Base-by-base conservation (phyloP, 2,888 invertebrate species). In the Drosophila pseudotakahashii region DNA sequence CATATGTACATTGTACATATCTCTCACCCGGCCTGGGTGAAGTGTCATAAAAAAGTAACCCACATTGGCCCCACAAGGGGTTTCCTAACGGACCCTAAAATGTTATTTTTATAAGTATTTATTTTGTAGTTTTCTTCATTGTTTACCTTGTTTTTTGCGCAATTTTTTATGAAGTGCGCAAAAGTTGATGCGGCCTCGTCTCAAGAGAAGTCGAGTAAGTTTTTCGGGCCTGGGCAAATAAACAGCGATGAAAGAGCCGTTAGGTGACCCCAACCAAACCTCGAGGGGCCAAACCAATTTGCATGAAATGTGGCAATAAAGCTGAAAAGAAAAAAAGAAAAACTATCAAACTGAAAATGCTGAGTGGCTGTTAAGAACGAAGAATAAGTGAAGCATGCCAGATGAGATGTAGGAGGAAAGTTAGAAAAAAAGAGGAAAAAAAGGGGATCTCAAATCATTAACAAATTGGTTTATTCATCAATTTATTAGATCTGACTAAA, bases 31-130 rank as follows among this genome's bases (percentile, higher is more conserved):
- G 23, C 14, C 11, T 32, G 45, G 45, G 68, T 80, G 57, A 79
- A 81, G 80, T 71, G 70, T 64, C 78, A 71, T 72, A 53, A 78
- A 70, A 71, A 58, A 62, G 72, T 81, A 85, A 79, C 85, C 85
- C 76, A 88, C 73, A 88, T 88, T 62, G 52, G 26, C 45, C 53
- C 69, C 77, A 64, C 73, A 58, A 70, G 60, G 81, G 62, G 66
- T 75, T 77, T 78, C 66, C 87, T 74, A 88, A 82, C 85, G 82
- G 88, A 75, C 66, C 70, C 75, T 70, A 54, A 88, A 85, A 85
- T 79, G 77, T 73, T 84, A 78, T 84, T 81, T 84, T 55, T 84
- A 74, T 81, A 79, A 81, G 82, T 88, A 81, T 85, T 88, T 82
- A 74, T 78, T 81, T 79, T 78, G 66, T 70, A 74, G 81, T 81